These are phyloP conservation scores for Micrastur ruficollis DNA, from an alignment of 2,797 vertebrate species.

Conservation along the genomic window DNA sequence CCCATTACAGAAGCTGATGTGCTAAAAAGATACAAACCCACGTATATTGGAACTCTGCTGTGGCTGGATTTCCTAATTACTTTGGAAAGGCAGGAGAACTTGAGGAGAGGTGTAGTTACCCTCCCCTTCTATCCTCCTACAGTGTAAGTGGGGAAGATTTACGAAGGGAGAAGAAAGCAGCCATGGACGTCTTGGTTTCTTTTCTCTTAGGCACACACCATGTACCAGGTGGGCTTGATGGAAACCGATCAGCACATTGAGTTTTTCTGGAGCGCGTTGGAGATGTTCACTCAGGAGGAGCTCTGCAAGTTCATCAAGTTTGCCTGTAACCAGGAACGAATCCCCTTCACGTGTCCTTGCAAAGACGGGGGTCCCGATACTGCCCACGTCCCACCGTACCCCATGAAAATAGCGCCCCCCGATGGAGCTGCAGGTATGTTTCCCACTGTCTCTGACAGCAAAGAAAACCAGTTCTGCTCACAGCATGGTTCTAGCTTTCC, in stretches of 20 bases:
- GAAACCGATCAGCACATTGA: constrained; percentile 98
- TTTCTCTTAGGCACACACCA: constrained; percentile 89
- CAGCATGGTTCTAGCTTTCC: rapidly evolving
- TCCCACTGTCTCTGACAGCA: rapidly evolving
- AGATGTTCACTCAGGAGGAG: constrained; percentile 97
- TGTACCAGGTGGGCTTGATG: constrained; percentile 99
- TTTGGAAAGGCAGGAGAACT: neutral
- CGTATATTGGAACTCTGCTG: rapidly evolving
- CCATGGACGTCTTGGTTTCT: rapidly evolving
- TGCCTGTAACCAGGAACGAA: constrained; percentile 96
- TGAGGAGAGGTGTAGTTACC: too few species aligned
- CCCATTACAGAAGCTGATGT: neutral
- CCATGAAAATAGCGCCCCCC: constrained; percentile 97
- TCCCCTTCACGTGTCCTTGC: constrained; percentile 97
- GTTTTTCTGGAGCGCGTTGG: constrained; percentile 95
- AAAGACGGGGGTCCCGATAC: constrained; percentile 96
- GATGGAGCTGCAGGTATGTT: constrained; percentile 89
- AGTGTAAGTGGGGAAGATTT: rapidly evolving
- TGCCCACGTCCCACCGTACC: constrained; percentile 94
- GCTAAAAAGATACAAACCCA: neutral
- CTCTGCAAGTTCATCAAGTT: constrained; percentile 99
- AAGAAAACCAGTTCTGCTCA: rapidly evolving
- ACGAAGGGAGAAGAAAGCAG: neutral
- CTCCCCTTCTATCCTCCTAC: too few species aligned
- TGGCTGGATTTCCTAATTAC: too few species aligned